Conservation (phyloP, 2,113 vertebrate species). For the Chitala chitala region DNA sequence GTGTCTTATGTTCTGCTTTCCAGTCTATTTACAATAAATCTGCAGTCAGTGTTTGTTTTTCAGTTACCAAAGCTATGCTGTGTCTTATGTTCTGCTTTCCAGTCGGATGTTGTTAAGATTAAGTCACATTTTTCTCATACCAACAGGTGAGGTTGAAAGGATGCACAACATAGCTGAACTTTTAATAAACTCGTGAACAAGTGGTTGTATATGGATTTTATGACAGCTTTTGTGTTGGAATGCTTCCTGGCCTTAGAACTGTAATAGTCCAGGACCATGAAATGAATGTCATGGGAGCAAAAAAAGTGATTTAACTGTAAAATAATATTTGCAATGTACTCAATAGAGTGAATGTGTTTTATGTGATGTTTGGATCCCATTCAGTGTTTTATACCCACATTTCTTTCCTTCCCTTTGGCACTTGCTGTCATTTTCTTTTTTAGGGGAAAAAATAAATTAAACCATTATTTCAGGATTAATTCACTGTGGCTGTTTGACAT, state of each 20-base stretch:
- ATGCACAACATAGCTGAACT: no score
- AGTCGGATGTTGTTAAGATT: no score
- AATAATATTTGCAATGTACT: slow-evolving; percentile 13
- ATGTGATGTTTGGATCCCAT: not conserved
- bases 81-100: no score
- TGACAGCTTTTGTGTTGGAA: not conserved
- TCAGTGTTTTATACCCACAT: not conserved
- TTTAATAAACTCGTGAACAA: no score
- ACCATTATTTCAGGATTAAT: not conserved
- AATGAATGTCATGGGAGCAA: slow-evolving; percentile 6
- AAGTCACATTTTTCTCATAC: no score
- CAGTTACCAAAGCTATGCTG: no score
- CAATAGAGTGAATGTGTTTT: not conserved
- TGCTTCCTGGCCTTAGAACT: not conserved
- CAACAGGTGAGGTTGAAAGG: no score
- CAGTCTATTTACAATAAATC: no score
- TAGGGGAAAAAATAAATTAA: slow-evolving; percentile 3
- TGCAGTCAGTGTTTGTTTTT: no score
- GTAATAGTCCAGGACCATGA: not conserved
- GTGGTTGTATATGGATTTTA: no score
- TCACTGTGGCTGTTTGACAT: not conserved
- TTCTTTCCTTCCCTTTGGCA: not conserved
- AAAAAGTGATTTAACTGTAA: slow-evolving; percentile 2
- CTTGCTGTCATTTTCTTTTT: slow-evolving; percentile 7
- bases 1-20: no score